These are phyloP conservation scores for Rhincodon typus DNA, from an alignment of 2,797 vertebrate genomes.

Conservation along the genomic window DNA sequence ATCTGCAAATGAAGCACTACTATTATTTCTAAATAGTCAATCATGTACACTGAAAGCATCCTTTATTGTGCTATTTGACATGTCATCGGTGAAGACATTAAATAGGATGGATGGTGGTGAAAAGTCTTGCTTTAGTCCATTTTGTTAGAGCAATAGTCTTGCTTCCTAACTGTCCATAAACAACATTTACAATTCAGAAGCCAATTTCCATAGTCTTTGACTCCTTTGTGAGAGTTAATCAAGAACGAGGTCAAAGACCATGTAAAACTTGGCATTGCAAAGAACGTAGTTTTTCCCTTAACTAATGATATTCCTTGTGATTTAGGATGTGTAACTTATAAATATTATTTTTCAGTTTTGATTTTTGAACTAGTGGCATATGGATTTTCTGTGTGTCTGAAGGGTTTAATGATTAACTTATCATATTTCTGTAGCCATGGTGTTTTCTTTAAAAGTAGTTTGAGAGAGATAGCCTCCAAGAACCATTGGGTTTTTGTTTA, in stretches of 20 bases:
- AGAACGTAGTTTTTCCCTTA: too few species aligned
- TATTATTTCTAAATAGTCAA: not conserved
- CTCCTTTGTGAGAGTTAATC: not conserved
- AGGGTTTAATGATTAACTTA: too few species aligned
- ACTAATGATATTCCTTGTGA: not conserved
- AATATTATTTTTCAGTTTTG: too few species aligned
- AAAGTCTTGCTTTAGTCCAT: not conserved
- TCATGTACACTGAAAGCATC: not conserved
- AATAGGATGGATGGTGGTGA: not conserved
- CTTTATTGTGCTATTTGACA: not conserved
- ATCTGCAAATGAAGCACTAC: not conserved
- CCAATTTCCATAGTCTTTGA: not conserved
- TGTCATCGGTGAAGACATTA: slow-evolving; percentile 4
- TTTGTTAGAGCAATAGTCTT: not conserved
- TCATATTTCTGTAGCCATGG: too few species aligned
- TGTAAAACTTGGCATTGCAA: not conserved
- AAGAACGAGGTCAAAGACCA: not conserved
- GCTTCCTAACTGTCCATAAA: not conserved
- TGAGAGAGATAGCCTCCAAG: too few species aligned
- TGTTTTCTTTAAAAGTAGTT: too few species aligned
- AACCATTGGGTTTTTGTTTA: too few species aligned
- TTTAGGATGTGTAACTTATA: too few species aligned
- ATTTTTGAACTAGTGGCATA: too few species aligned
- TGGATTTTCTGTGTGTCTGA: too few species aligned
- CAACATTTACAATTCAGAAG: not conserved